phyloP scores from a whole-genome alignment of 30 jellyfish, hydroid and myxozoan species.

The Cassiopea xamachana region DNA sequence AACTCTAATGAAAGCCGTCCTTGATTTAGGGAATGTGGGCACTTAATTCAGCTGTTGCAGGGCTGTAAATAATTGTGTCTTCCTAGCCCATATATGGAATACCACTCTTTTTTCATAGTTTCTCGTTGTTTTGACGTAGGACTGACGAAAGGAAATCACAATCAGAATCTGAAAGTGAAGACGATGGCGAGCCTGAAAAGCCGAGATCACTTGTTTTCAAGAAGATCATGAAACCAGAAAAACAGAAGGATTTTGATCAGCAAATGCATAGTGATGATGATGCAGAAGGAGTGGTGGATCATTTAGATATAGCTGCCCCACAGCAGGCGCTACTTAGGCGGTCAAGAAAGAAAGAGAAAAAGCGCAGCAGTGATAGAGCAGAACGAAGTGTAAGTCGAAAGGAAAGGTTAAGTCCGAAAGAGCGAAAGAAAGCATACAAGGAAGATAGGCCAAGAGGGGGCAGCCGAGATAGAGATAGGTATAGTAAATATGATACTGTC shows the following conservation, averaged over 20 bases:
- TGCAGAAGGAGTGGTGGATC: constrained; percentile 76
- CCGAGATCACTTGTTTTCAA: constrained; percentile 32
- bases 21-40: too few relatives aligned
- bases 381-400: neutral
- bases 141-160: neutral
- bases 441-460: constrained; percentile 10
- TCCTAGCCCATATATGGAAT: too few relatives aligned
- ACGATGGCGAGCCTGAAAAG: neutral
- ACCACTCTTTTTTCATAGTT: neutral
- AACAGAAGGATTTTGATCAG: neutral
- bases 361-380: constrained; percentile 13
- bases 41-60: too few relatives aligned
- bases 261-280: constrained; percentile 38
- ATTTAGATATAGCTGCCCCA: constrained; percentile 85
- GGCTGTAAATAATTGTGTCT: too few relatives aligned
- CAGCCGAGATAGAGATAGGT: constrained; percentile 30
- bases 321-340: constrained; percentile 67
- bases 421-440: constrained; percentile 1
- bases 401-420: constrained; percentile 25
- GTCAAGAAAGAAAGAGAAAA: constrained; percentile 34
- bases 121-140: neutral
- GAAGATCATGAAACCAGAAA: constrained; percentile 11
- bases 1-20: too few relatives aligned
- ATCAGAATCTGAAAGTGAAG: constrained; percentile 49
- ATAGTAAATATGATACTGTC: constrained; percentile 31